Base-by-base conservation (phyloP, 2,113 vertebrate species). In the Hyla sarda region DNA sequence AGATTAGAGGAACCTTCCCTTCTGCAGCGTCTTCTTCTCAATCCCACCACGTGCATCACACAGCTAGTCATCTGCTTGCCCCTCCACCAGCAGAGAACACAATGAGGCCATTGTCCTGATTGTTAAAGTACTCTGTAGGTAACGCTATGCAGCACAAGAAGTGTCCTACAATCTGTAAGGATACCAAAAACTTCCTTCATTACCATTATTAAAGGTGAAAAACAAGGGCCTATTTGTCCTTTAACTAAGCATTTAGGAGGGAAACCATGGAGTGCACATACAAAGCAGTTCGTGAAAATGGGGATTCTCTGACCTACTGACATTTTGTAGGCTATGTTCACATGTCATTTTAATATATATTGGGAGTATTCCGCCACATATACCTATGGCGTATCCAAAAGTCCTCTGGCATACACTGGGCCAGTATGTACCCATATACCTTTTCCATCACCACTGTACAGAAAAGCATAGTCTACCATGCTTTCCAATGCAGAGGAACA, bases 51-150 rank as follows among this genome's bases (percentile, higher is more conserved):
- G 85, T 87, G 78, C 54, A 87, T 82, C 52, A 82, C 85, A 62
- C 77, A 74, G 32, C 85, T 74, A 81, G 85, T 82, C 85, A 56
- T 62, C 85, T 82, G 84, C 84, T 79, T 52, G 41, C 67, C 67
- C 78, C 77, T 58, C 54, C 52, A 47, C 50, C 77, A 30, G 23
- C 25, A 72, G 14, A 34, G 11, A 2, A 65, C 56, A 87, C 85
- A 87, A 87, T 74, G 54, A 19, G 50, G 16, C 12, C 54, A 87
- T 82, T 87, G 78, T 87, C 77, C 67, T 3, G 34, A 74, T 87
- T 87, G 85, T 87, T 82, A 73, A 21, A 52, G 13, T 28, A 10
- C 69, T 87, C 78, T 82, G 48, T 74, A 86, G 85, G 77, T 82
- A 86, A 74, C 8, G 23, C 41, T 30, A 74, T 60, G 28, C 77